phyloP scores from a whole-genome alignment of 2,888 invertebrate species.

The Volucella zonaria region DNA sequence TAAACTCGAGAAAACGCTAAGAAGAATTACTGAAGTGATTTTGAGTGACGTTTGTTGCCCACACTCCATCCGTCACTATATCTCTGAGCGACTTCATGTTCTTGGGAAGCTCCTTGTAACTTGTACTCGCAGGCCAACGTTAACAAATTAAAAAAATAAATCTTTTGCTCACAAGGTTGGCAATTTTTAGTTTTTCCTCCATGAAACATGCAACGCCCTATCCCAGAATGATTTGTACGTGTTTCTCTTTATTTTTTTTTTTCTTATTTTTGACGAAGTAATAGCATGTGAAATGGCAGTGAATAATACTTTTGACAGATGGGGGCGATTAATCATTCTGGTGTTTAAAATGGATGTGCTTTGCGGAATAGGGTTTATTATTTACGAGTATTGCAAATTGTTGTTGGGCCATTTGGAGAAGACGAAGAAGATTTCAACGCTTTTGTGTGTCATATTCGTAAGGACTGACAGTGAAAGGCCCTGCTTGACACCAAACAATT shows the following conservation, averaged over 20 bases:
- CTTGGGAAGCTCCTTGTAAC: slow-evolving; percentile 14
- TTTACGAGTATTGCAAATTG: slow-evolving; percentile 50
- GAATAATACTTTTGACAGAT: slow-evolving; percentile 68
- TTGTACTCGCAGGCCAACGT: slow-evolving; percentile 31
- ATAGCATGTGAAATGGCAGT: slow-evolving; percentile 65
- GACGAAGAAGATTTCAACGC: slow-evolving; percentile 34
- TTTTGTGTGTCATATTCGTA: slow-evolving; percentile 45
- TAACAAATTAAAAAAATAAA: slow-evolving; percentile 66
- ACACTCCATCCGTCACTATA: slow-evolving; percentile 48
- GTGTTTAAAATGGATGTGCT: slow-evolving; percentile 44
- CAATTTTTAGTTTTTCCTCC: slow-evolving; percentile 36
- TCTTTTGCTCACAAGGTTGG: slow-evolving; percentile 57
- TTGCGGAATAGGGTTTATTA: slow-evolving; percentile 58
- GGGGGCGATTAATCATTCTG: slow-evolving; percentile 64
- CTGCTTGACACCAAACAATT: slow-evolving; percentile 53
- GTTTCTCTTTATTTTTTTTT: slow-evolving; percentile 27
- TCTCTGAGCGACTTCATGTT: slow-evolving; percentile 25
- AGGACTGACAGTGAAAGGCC: slow-evolving; percentile 53
- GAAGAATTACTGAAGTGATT: slow-evolving; percentile 17
- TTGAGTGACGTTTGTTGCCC: slow-evolving; percentile 58
- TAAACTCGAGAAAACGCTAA: slow-evolving; percentile 14
- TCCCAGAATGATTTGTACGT: slow-evolving; percentile 35
- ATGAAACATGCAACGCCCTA: slow-evolving; percentile 32
- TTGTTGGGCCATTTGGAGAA: slow-evolving; percentile 8
- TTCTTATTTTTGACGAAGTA: slow-evolving; percentile 53